Base-by-base conservation (phyloP, 1,140 invertebrate species). In the Drosophila quadrilineata region DNA sequence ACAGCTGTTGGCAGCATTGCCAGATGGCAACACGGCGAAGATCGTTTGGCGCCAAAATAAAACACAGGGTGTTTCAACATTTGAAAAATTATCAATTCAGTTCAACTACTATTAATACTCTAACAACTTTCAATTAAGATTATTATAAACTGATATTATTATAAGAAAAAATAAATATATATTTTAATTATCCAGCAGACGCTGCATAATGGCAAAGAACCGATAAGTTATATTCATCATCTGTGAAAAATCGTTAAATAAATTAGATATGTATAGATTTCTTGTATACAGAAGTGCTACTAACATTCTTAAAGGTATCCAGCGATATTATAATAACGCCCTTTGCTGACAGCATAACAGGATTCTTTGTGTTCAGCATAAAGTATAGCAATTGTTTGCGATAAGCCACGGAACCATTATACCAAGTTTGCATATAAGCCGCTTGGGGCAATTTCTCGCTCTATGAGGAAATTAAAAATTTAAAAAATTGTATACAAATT, bases 1-100 rank as follows among this genome's bases (percentile, higher is more conserved):
- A 31, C 74, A 76, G 73, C 71, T 76, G 73, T 29, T 68, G n/a
- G 6, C 9, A 40, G 69, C 1, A 69, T 58, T 84, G 73, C 73
- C 77, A 69, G 48, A 67, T n/a, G 19, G 12, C 5, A 4, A 22
- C 2, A 4, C 45, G 45, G n/a, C 8, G 22, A 52, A 19, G 38
- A 26, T 60, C 74, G 3, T 2, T 19, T 8, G 40, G n/a, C n/a
- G n/a, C n/a, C n/a, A n/a, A n/a, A n/a, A n/a, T n/a, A n/a, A n/a
- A n/a, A n/a, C n/a, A n/a, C n/a, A n/a, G n/a, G n/a, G 6, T 24
- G 24, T 24, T 24, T 24, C 6, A 6, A 24, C 6, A 24, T 24
- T 24, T 24, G 3, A 3, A 3, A 24, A 3, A 24, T 24, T 24
- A 3, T 6, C 24, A 24, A 24, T 24, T 24, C 24, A 24, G 6